Conservation (phyloP, 2,888 invertebrate genomes). For the Aleiodes testaceus region DNA sequence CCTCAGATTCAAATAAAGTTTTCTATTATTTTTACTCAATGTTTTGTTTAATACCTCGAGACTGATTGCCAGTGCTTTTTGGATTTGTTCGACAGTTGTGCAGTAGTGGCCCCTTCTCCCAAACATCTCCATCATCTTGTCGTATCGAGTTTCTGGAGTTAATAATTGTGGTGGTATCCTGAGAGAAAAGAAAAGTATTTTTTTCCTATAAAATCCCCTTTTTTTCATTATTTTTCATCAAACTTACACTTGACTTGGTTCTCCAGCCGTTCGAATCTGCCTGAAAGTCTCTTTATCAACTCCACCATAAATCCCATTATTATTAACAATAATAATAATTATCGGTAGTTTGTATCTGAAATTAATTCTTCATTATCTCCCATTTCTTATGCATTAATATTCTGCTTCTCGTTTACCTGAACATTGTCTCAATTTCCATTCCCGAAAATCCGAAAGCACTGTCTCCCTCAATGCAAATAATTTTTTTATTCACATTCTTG, state of each 20-base stretch:
- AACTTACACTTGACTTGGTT: slow-evolving; percentile 84
- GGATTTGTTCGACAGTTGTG: slow-evolving; percentile 84
- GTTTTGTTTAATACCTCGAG: slow-evolving; percentile 73
- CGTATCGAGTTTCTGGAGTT: slow-evolving; percentile 87
- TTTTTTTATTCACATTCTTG: slow-evolving; percentile 85
- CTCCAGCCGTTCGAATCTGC: slow-evolving; percentile 81
- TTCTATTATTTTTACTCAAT: background rate
- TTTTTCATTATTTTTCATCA: background rate
- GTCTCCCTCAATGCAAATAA: slow-evolving; percentile 96
- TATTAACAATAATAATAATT: slow-evolving; percentile 93
- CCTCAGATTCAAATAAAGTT: background rate
- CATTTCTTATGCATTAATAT: background rate
- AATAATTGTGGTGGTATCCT: slow-evolving; percentile 91
- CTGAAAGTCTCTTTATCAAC: slow-evolving; percentile 84
- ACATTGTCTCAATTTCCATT: slow-evolving; percentile 98
- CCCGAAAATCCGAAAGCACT: slow-evolving; percentile 99
- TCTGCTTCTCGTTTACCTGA: slow-evolving; percentile 73
- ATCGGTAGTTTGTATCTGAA: slow-evolving; percentile 91
- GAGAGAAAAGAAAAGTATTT: slow-evolving; percentile 55
- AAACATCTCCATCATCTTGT: slow-evolving; percentile 92
- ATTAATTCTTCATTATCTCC: slow-evolving; percentile 32
- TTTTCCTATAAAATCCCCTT: background rate
- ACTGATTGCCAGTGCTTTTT: slow-evolving; percentile 80
- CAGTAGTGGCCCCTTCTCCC: slow-evolving; percentile 87
- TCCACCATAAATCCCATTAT: slow-evolving; percentile 95